Conservation (phyloP, 2,797 vertebrate genomes). For the Typhlichthys eigenmanni region DNA sequence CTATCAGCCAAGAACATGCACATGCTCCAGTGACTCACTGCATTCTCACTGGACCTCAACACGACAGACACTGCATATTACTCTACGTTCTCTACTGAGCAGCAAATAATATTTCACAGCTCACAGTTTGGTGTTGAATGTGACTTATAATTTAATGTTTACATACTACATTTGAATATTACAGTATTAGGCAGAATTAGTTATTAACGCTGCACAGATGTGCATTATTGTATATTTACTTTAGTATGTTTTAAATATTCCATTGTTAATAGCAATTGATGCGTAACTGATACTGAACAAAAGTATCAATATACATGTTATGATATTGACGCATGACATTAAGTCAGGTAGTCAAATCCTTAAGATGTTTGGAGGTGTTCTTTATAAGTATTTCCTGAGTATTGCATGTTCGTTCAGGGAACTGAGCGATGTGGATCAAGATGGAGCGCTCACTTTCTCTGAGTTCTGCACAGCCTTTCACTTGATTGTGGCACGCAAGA, state of each 20-base stretch:
- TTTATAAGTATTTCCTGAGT: too few relatives aligned
- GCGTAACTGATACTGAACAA: too few relatives aligned
- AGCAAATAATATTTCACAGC: neutral
- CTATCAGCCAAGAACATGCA: conserved; percentile 17
- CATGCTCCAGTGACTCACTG: conserved; percentile 13
- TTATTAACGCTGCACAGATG: neutral
- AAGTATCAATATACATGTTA: too few relatives aligned
- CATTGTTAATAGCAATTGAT: too few relatives aligned
- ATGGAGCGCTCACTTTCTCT: conserved; percentile 87
- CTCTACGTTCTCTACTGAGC: neutral
- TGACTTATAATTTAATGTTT: neutral
- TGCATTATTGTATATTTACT: conserved; percentile 1
- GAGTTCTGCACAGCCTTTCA: conserved; percentile 98
- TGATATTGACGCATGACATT: too few relatives aligned
- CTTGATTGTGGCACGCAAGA: conserved; percentile 95
- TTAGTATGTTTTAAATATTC: neutral
- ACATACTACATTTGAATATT: neutral
- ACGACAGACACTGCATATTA: conserved; percentile 20
- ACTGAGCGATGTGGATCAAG: conserved; percentile 92
- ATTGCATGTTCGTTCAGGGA: conserved; percentile 78
- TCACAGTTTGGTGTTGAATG: too few relatives aligned
- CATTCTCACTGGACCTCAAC: neutral
- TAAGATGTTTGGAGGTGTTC: too few relatives aligned
- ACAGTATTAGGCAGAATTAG: neutral
- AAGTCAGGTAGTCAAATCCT: too few relatives aligned